Evolutionary conservation across 2,888 invertebrate species (phyloP).

Genomic region (Poecilus cupreus): DNA sequence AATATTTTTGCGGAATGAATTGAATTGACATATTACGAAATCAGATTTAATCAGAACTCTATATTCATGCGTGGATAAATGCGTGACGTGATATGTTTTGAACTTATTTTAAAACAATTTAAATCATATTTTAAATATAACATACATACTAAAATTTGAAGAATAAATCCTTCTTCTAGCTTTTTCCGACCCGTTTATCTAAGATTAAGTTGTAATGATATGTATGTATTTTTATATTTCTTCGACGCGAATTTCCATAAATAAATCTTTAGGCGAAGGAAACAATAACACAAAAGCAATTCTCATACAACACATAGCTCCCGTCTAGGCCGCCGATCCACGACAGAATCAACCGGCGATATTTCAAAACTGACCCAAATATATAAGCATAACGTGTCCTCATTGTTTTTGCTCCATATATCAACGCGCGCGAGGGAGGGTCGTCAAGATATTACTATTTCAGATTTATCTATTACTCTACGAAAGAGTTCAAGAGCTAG

Average conservation of each 20-base stretch:
- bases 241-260: conserved; percentile 4
- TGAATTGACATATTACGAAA: no score
- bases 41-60: no score
- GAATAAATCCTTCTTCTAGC: no score
- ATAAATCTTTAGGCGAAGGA: conserved; percentile 6
- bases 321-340: background rate
- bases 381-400: conserved; percentile 42
- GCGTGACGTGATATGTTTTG: no score
- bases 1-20: no score
- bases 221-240: conserved; percentile 12
- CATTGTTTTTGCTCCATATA: conserved; percentile 43
- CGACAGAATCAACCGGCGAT: conserved; percentile 11
- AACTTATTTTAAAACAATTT: no score
- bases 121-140: no score
- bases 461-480: conserved; percentile 14
- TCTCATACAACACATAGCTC: background rate
- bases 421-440: background rate
- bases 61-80: no score
- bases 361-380: conserved; percentile 50
- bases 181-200: background rate
- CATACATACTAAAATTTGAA: no score
- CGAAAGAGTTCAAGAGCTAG: background rate
- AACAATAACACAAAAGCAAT: conserved; percentile 26
- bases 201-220: conserved; percentile 15
- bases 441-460: conserved; percentile 22